Conservation (phyloP, 2,113 vertebrate species). For the Tyto alba region DNA sequence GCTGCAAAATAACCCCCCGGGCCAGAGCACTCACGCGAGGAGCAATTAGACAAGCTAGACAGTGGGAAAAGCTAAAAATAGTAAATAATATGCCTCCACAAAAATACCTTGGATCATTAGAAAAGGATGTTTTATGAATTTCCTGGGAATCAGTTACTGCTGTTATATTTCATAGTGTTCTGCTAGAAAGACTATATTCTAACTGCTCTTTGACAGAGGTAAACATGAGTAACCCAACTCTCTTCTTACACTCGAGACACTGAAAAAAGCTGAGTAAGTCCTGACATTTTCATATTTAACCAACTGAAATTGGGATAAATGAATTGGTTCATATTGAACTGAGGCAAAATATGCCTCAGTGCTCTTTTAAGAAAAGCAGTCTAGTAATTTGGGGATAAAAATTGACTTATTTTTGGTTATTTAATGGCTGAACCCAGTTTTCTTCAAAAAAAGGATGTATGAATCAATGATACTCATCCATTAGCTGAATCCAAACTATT, state of each 20-base stretch:
- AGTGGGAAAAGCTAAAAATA: constrained; percentile 41
- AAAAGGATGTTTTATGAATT: not conserved
- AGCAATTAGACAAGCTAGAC: constrained; percentile 25
- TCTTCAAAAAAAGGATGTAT: not conserved
- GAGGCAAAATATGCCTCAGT: not conserved
- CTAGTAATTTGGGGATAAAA: not conserved
- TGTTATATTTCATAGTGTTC: not conserved
- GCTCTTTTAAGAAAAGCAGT: not conserved
- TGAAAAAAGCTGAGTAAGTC: not conserved
- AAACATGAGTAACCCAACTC: not conserved
- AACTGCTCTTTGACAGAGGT: not conserved
- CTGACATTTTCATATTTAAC: not conserved
- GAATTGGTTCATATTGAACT: not conserved
- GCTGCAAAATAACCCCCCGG: not conserved
- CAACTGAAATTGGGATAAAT: not conserved
- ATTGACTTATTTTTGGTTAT: not conserved
- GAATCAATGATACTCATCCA: not conserved
- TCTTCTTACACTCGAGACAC: not conserved
- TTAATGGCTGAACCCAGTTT: not conserved
- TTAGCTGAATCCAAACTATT: not conserved
- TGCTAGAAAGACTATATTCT: not conserved
- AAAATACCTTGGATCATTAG: constrained; percentile 5
- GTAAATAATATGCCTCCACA: constrained; percentile 8
- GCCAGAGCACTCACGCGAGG: not conserved
- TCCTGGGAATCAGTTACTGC: not conserved